Percentiles rank a stretch among this genome's conserved stretches.
phyloP scores from a whole-genome alignment of 2,797 vertebrate genomes.

The Tiaroga cobitis region DNA sequence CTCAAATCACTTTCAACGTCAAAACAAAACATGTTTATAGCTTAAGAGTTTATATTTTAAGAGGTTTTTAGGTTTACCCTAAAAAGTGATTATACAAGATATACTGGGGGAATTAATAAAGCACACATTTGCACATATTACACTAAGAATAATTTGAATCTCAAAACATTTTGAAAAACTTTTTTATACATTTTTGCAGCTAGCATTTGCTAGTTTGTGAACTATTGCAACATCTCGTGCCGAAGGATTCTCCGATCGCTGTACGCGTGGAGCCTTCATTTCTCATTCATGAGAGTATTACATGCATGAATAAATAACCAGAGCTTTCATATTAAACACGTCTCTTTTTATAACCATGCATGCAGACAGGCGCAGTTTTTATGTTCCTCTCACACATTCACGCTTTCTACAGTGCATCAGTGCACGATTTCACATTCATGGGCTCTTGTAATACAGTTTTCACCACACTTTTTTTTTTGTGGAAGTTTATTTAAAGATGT shows the following conservation, averaged over 20 bases:
- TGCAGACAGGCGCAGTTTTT: background rate
- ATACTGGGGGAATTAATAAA: background rate
- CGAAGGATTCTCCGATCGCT: background rate
- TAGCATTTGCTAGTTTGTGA: background rate
- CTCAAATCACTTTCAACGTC: background rate
- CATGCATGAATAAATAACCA: constrained; percentile 33
- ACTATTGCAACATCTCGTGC: background rate
- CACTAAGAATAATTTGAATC: background rate
- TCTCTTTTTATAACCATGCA: constrained; percentile 5
- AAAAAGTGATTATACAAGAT: background rate
- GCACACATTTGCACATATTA: background rate
- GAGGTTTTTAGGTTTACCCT: background rate
- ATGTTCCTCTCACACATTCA: background rate
- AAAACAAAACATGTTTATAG: background rate
- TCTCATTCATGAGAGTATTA: constrained; percentile 16
- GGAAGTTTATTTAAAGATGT: background rate
- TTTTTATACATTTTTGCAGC: background rate
- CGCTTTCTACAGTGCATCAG: background rate
- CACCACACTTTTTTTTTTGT: background rate
- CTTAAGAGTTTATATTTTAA: background rate
- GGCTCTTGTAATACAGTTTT: background rate
- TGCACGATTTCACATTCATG: background rate
- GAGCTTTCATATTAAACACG: constrained; percentile 3
- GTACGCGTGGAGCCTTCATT: background rate
- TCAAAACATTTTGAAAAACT: background rate